Evolutionary conservation across 2,113 vertebrate genomes (phyloP), one percentile per base, ranked within the genome.

Genomic region (Onychorhynchus coronatus): DNA sequence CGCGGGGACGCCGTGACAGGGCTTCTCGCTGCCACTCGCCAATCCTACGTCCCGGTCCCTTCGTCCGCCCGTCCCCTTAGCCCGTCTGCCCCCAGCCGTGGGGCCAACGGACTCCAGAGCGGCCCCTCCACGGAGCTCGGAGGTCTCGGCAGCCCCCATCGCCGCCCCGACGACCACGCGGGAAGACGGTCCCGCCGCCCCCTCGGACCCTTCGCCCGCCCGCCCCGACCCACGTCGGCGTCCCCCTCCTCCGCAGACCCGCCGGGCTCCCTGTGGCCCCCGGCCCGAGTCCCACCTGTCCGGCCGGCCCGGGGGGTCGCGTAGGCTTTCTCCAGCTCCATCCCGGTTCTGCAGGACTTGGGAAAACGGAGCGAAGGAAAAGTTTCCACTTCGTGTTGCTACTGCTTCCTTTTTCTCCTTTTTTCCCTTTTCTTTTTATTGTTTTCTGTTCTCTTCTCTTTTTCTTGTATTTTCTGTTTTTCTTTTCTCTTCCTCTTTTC

Each of bases 281-380:
- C 6, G 6, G 8, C 55, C 55, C 15, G 12, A 13, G 44, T 94
- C 99, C 98, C 99, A 99, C 99, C 99, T 99, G 99, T 98, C 98
- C 99, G 99, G 96, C 98, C 98, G 95, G 98, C 98, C 97, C 99
- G 98, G 95, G 98, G 96, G 77, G 98, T 94, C 91, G 97, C 93
- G 97, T 98, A 98, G 98, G 97, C 98, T 98, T 99, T 98, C 95
- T 99, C 98, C 98, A 98, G 97, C 97, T 99, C 99, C 99, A 99
- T 99, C 97, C 93, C 97, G 95, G 88, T 86, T 95, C 93, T 96
- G 98, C 98, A 97, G 92, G 71, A 91, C 95, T 97, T 89, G 94
- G 88, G 84, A 67, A 93, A 97, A 97, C 95, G 97, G 87, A 78
- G 97, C 88, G 96, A 95, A 72, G 90, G 95, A 97, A 97, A 98